Evolutionary conservation across 2,113 vertebrate species (phyloP).

Genomic region (Mesocricetus auratus): DNA sequence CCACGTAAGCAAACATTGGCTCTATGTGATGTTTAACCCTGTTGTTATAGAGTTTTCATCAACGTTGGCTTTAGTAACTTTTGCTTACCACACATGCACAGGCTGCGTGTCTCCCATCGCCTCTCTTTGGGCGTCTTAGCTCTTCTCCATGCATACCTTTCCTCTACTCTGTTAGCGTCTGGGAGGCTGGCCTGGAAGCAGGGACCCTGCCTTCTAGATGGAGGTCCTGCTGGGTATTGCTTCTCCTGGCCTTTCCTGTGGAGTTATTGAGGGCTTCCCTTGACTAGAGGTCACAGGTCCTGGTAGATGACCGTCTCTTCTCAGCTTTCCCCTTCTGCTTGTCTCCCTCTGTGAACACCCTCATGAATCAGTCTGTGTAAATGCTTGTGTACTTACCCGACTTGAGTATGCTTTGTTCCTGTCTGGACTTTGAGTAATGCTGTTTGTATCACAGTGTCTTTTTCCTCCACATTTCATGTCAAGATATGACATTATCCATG

Average conservation of each 20-base stretch:
- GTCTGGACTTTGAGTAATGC: constrained; percentile 60
- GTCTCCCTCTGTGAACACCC: neutral
- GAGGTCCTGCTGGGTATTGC: neutral
- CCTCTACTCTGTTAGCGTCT: neutral
- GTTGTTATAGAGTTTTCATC: neutral
- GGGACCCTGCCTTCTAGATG: neutral
- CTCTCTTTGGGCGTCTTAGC: neutral
- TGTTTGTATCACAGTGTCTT: neutral
- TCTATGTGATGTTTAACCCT: neutral
- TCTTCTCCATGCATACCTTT: too few species aligned
- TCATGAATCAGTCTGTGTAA: neutral
- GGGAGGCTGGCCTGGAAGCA: neutral
- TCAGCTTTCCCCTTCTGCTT: neutral
- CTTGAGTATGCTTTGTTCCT: constrained; percentile 28
- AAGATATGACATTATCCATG: constrained; percentile 48
- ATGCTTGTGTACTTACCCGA: neutral
- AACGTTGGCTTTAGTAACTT: neutral
- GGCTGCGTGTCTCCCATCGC: neutral
- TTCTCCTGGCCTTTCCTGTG: neutral
- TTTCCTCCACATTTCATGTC: constrained; percentile 62
- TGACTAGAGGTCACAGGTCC: neutral
- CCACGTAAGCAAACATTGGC: neutral
- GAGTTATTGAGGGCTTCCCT: neutral
- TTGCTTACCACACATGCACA: neutral
- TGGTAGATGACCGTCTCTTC: neutral